Conservation (phyloP, 2,797 vertebrate genomes). For the Diplodus sargus region DNA sequence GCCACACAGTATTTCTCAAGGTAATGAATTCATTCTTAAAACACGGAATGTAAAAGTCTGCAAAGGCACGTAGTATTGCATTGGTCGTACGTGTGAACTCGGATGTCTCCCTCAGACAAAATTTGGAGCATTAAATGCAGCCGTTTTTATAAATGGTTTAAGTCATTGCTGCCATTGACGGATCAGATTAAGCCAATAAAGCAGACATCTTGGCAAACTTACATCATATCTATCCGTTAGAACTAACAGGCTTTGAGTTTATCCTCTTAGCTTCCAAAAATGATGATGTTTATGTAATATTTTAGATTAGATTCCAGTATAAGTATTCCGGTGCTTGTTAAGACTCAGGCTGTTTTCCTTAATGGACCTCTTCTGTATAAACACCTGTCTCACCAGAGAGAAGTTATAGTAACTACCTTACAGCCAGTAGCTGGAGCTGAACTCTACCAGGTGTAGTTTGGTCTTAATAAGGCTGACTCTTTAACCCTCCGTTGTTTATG, state of each 20-base stretch:
- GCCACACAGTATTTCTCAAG: background rate
- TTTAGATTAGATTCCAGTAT: background rate
- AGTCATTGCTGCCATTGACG: background rate
- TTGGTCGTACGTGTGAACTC: no score
- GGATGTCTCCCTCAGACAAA: background rate
- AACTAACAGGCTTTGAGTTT: background rate
- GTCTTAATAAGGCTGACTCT: conserved; percentile 9
- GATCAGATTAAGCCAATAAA: background rate
- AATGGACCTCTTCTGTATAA: background rate
- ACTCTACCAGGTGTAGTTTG: conserved; percentile 1
- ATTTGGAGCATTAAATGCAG: background rate
- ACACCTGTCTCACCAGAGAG: background rate
- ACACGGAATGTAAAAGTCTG: background rate
- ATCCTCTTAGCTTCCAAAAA: background rate
- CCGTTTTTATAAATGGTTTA: background rate
- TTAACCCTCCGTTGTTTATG: background rate
- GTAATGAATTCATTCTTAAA: background rate
- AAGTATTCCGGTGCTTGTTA: background rate
- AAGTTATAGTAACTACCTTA: background rate
- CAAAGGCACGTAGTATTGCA: background rate
- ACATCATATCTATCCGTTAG: background rate
- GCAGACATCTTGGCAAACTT: background rate
- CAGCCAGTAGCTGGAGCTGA: background rate
- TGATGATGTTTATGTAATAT: background rate
- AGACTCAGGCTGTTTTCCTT: background rate